Conservation (phyloP, 2,888 invertebrate genomes). For the Eristalinus sepulchralis region DNA sequence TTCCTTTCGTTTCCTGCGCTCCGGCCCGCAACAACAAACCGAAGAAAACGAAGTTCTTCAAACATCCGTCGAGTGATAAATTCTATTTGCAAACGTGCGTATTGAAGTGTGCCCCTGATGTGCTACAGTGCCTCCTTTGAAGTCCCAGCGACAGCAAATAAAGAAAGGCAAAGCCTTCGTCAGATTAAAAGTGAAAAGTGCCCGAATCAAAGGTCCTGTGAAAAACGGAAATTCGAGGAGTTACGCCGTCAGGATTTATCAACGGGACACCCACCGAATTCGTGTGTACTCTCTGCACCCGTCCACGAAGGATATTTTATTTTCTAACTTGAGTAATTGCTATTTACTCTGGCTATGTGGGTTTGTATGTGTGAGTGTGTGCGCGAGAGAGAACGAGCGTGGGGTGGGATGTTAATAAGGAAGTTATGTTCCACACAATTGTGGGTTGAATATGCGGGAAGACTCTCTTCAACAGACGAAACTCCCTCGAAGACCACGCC, state of each 20-base stretch:
- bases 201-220: not conserved
- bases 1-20: not conserved
- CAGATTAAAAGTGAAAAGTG: not conserved
- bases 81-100: conserved; percentile 17
- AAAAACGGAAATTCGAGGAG: not conserved
- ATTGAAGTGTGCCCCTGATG: not conserved
- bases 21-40: not conserved
- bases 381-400: not conserved
- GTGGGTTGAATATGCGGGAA: not conserved
- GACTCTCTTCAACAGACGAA: not conserved
- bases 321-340: conserved; percentile 52
- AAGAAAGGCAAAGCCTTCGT: not conserved
- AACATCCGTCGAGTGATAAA: conserved; percentile 4
- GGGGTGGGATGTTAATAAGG: conserved; percentile 7
- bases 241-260: conserved; percentile 15
- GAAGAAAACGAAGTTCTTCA: not conserved
- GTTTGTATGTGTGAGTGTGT: not conserved
- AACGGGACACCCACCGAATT: conserved; percentile 10
- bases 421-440: conserved; percentile 16
- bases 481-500: not conserved
- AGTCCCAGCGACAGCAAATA: not conserved
- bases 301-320: conserved; percentile 20
- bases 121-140: not conserved
- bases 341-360: not conserved
- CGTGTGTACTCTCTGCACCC: conserved; percentile 37